Evolutionary conservation across 1,140 invertebrate genomes (phyloP), one percentile per base, ranked within the genome.

Genomic region (Sweltsa coloradensis): DNA sequence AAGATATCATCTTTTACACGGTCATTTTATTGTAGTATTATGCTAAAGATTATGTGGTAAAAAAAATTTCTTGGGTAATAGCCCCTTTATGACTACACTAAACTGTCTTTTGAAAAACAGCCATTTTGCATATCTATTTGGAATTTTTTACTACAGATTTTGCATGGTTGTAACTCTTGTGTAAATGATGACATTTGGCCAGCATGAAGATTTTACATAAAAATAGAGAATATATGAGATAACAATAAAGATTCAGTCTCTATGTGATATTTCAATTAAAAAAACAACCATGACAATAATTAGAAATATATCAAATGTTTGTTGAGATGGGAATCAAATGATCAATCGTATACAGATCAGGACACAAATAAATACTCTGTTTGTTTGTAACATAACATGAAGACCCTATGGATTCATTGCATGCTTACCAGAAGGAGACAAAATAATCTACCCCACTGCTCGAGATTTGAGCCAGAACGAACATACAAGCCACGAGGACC

Each of bases 401-500:
- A 31, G 11, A 11, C 29, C 29, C 11, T 31, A 11, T 16, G 16
- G 11, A 31, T 11, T 11, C 11, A 31, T 11, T 31, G 29, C 11
- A 31, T 24, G 49, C 64, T 69, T 53, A 79, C 80, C 81, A 85
- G 55, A 71, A 79, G 3, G 76, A 72, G 1, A 82, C 60, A 60
- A 79, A 79, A 57, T 78, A 81, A 55, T 85, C 81, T 6, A 72
- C 70, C n/a, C 72, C 72, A 50, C 80, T 84, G 24, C 70, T 75
- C 19, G 73, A 56, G 14, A 75, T 57, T 61, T 85, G 83, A 11
- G 78, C 71, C 1, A 73, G 51, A 4, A 74, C 43, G 36, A 74
- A 76, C 2, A 81, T 56, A 3, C 71, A 9, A 2, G 69, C 23
- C 56, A 80, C 68, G 3, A 64, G 45, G 3, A 73, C 62, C 2